Evolutionary conservation across 2,797 vertebrate genomes (phyloP).

Genomic region (Rhincodon typus): DNA sequence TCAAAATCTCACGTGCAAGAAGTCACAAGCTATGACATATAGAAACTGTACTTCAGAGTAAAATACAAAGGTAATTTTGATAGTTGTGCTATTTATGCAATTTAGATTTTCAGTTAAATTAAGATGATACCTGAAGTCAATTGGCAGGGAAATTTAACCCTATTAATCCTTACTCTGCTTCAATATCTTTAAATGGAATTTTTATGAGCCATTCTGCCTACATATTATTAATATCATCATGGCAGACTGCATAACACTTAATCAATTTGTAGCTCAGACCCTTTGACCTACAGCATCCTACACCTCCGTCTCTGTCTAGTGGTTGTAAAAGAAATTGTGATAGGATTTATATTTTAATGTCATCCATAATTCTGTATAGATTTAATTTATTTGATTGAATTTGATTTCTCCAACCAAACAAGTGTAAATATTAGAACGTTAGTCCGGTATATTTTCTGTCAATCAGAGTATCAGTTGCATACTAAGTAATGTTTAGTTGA

Average conservation of each 20-base stretch:
- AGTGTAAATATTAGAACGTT: neutral
- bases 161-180: slow-evolving; percentile 56
- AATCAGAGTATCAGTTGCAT: neutral
- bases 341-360: neutral
- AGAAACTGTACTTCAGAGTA: neutral
- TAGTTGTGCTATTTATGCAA: neutral
- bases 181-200: slow-evolving; percentile 65
- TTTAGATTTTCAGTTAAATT: slow-evolving; percentile 31
- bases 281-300: slow-evolving; percentile 64
- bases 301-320: slow-evolving; percentile 42
- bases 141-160: slow-evolving; percentile 55
- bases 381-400: neutral
- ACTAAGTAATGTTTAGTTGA: neutral
- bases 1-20: too few species aligned
- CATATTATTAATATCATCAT: slow-evolving; percentile 56
- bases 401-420: neutral
- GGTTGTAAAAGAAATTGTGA: neutral
- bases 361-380: neutral
- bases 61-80: neutral
- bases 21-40: neutral
- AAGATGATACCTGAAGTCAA: slow-evolving; percentile 48
- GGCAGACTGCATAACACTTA: slow-evolving; percentile 59
- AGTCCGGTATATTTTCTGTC: neutral
- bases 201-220: slow-evolving; percentile 58
- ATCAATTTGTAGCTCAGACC: slow-evolving; percentile 60